Evolutionary conservation across 2,113 vertebrate species (phyloP).

Genomic region (Oncorhynchus tshawytscha): DNA sequence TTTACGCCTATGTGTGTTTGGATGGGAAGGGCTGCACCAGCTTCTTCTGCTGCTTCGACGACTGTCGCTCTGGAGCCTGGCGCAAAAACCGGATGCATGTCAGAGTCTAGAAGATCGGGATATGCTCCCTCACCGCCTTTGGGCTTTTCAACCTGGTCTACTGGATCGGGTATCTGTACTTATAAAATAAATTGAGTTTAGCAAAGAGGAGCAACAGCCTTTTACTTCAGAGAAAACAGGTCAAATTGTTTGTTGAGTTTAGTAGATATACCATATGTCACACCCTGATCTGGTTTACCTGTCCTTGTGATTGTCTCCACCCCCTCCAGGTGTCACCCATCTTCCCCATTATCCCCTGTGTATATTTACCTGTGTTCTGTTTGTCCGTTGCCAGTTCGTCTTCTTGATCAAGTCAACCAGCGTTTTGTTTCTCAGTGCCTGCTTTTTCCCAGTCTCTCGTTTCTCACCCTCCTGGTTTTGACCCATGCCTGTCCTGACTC

Average conservation of each 20-base stretch:
- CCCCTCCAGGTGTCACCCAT: too few species aligned
- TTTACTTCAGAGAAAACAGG: constrained; percentile 14
- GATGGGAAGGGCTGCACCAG: constrained; percentile 93
- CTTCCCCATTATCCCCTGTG: too few species aligned
- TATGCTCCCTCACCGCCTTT: constrained; percentile 96
- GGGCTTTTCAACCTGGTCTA: constrained; percentile 95
- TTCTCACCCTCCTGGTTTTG: too few species aligned
- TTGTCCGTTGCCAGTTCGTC: too few species aligned
- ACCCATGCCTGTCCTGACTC: too few species aligned
- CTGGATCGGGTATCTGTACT: constrained; percentile 94
- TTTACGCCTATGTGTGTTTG: constrained; percentile 88
- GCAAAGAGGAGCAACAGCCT: constrained; percentile 33
- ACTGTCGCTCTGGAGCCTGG: constrained; percentile 92
- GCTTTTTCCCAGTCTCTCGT: too few species aligned
- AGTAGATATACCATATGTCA: too few species aligned
- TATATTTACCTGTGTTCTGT: too few species aligned
- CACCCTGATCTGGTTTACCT: too few species aligned
- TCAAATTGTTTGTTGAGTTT: constrained; percentile 27
- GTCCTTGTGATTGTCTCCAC: too few species aligned
- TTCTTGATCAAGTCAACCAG: too few species aligned
- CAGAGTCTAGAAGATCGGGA: constrained; percentile 91
- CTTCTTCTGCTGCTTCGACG: constrained; percentile 97
- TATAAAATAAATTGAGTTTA: constrained; percentile 67
- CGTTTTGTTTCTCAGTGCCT: too few species aligned
- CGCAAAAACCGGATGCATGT: constrained; percentile 92